Base-by-base conservation (phyloP, 2,888 invertebrate genomes). In the Celastrina argiolus region DNA sequence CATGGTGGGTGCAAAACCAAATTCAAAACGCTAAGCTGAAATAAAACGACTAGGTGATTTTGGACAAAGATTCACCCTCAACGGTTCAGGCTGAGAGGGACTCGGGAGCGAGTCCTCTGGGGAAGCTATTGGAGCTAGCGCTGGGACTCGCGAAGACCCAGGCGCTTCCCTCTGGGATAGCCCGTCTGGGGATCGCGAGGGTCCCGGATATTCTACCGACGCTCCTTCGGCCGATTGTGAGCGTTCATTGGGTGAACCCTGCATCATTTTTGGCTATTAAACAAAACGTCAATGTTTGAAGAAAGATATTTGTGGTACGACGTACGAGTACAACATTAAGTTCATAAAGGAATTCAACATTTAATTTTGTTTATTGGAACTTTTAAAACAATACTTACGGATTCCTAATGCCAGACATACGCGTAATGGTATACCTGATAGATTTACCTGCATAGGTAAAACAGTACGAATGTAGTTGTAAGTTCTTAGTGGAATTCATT, bases 1-100 rank as follows among this genome's bases (percentile, higher is more conserved):
- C 73, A 77, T 83, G 81, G 77, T 81, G 74, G 79, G 87, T 85
- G 87, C 84, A 73, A 71, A 83, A 87, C 80, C 78, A 74, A 86
- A 85, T 77, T 74, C 76, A 83, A 77, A 80, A 83, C 78, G 82
- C 84, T 83, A 85, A 77, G 86, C 86, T 84, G 84, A 88, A 88
- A 84, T 81, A 84, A 80, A 85, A 83, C 88, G 87, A 87, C 77
- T 83, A 88, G 88, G 90, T 88, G 84, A 85, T 86, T 61, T 88
- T 88, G 89, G 90, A 88, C 83, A 85, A 83, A 82, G 84, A 86
- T 81, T 90, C 90, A 90, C 90, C 90, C 83, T 88, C 86, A 83
- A 79, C 84, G 84, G 74, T 81, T 87, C 83, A 72, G 84, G 70
- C 74, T 76, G 73, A 68, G 89, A 88, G 79, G 85, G 78, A 68